Evolutionary conservation across 2,797 vertebrate species (phyloP), one percentile per base, ranked within the genome.

Genomic region (Neopelma chrysocephalum): DNA sequence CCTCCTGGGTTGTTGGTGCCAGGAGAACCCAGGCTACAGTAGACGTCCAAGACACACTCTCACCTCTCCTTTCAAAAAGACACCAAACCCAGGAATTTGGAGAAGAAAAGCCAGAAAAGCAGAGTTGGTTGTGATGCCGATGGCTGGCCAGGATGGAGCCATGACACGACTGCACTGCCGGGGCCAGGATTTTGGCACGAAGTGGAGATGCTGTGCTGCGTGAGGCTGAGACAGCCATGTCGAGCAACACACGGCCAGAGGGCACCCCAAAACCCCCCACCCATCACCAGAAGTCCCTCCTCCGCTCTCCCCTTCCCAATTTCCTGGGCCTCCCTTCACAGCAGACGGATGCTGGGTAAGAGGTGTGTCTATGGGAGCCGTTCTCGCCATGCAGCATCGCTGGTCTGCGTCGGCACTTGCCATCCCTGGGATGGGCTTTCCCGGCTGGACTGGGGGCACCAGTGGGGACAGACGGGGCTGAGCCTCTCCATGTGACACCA

Each of bases 261-360:
- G 73, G 80, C 86, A 96, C 94, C 96, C 95, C 90, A 50, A 90
- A 93, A 38, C 45, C 83, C 51, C 95, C 83, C 95, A 82, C 72
- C 88, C 94, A 54, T 86, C 15, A 0, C 60, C 34, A 78, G 4
- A 94, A 96, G 92, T 90, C 95, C 96, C 93, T 89, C 91, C 95
- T 96, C 90, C 36, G 0, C 69, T 84, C 82, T 91, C 92, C 92
- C 87, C 51, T 94, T 93, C 90, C 95, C 93, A 80, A 77, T 94
- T 94, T 95, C 84, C 95, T 14, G 14, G 94, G 79, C 85, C 86
- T 91, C 87, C 82, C 93, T 85, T 3, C 4, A 10, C 50, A 12
- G 92, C 96, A 92, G 96, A 82, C 53, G 96, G 85, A 97, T 91
- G 95, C 93, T 96, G 96, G 96, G 95, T 96, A 97, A 96, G 96